Conservation (phyloP, 2,113 vertebrate genomes). For the Bubo bubo region DNA sequence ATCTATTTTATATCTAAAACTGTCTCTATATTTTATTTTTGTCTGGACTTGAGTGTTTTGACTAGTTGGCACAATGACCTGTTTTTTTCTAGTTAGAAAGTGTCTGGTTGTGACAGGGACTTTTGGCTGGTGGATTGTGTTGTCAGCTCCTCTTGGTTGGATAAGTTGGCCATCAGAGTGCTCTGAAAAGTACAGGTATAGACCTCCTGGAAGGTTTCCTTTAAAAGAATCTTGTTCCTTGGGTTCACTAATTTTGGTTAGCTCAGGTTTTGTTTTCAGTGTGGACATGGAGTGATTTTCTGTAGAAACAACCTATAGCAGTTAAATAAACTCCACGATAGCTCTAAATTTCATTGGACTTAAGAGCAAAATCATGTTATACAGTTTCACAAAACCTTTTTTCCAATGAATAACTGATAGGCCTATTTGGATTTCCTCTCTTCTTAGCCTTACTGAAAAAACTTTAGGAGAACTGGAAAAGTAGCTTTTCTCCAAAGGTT, state of each 20-base stretch:
- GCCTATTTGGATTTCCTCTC: not conserved
- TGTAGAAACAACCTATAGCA: not conserved
- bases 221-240: not conserved
- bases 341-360: not conserved
- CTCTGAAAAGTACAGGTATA: not conserved
- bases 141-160: not conserved
- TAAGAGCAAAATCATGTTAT: not conserved
- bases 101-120: not conserved
- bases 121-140: not conserved
- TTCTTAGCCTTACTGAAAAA: not conserved
- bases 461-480: not conserved
- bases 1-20: not conserved
- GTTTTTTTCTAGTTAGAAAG: not conserved
- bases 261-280: not conserved
- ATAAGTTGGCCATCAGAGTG: not conserved
- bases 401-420: not conserved
- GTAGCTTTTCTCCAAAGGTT: not conserved
- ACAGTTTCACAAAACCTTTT: not conserved
- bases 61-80: not conserved
- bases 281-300: not conserved
- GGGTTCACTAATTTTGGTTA: not conserved
- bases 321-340: not conserved
- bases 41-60: not conserved
- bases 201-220: not conserved
- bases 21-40: not conserved